Base-by-base conservation (phyloP, 2,888 invertebrate genomes). In the Thysanoteuthis rhombus region DNA sequence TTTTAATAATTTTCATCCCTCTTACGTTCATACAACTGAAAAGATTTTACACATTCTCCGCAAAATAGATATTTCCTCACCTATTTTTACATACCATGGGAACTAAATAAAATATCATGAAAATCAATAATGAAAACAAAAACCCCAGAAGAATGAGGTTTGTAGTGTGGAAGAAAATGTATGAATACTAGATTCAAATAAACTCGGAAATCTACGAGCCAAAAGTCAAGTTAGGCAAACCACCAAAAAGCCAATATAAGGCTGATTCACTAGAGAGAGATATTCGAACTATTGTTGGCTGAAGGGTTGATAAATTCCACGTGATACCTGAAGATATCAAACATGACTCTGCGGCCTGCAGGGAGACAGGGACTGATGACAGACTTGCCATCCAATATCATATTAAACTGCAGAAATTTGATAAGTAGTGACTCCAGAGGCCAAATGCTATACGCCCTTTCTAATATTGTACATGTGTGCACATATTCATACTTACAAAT, bases 241-340 rank as follows among this genome's bases (percentile, higher is more conserved):
- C 16, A 75, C 16, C 75, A 75, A 75, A 75, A 75, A n/a, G n/a
- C 75, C 12, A 75, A 75, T n/a, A 75, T n/a, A n/a, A 75, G 12
- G 75, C n/a, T 3, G 75, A 75, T 75, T 75, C 75, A 36, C 75
- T 6, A 75, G 75, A 75, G n/a, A 75, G n/a, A 75, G 75, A 75
- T n/a, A 75, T 75, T 75, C n/a, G n/a, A 75, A 75, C 75, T n/a
- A 75, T 75, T 36, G n/a, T 75, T 75, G 75, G 75, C 75, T 75
- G 75, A 75, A 75, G 75, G 75, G 75, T 75, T 75, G 75, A 75
- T 75, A 75, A 75, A 75, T 75, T 75, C 75, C 75, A 75, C 75
- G 10, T 75, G 75, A 75, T 75, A 75, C 75, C 75, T 75, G 75
- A 75, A 75, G 75, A 75, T 75, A 75, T 75, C 75, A 75, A 75